These are phyloP conservation scores for Molossus alvarezi DNA, from an alignment of 2,797 vertebrate species.

Conservation along the genomic window DNA sequence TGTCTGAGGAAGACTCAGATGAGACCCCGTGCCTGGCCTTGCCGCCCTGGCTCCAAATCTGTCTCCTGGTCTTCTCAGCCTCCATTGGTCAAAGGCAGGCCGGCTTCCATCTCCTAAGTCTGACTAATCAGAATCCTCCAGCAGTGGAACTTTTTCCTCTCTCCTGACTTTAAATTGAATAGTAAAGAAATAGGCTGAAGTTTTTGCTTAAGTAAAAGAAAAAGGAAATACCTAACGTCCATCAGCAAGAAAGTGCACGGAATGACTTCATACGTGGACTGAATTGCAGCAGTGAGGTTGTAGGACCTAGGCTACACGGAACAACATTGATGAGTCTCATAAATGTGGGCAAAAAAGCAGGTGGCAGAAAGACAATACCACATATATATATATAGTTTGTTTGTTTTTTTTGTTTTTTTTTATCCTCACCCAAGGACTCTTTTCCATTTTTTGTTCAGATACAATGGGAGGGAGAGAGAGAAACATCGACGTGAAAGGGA, in stretches of 20 bases:
- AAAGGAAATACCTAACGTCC: not conserved
- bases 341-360: not conserved
- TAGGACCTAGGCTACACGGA: not conserved
- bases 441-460: too few species aligned
- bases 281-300: not conserved
- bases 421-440: too few species aligned
- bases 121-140: slow-evolving; percentile 4
- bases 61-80: not conserved
- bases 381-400: not conserved
- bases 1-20: slow-evolving; percentile 21
- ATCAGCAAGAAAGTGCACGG: not conserved
- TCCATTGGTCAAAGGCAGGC: not conserved
- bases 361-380: not conserved
- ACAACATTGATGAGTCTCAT: not conserved
- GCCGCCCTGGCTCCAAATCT: not conserved
- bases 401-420: too few species aligned
- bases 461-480: too few species aligned
- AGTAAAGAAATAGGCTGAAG: slow-evolving; percentile 27
- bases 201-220: not conserved
- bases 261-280: not conserved
- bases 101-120: not conserved
- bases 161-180: slow-evolving; percentile 31
- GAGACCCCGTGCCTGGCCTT: not conserved
- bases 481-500: too few species aligned
- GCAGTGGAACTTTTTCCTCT: not conserved